A percentile compares a stretch with the other conserved stretches of the same genome.
Evolutionary conservation across 2,797 vertebrate species (phyloP).

Genomic region (Tenualosa thibaudeaui): DNA sequence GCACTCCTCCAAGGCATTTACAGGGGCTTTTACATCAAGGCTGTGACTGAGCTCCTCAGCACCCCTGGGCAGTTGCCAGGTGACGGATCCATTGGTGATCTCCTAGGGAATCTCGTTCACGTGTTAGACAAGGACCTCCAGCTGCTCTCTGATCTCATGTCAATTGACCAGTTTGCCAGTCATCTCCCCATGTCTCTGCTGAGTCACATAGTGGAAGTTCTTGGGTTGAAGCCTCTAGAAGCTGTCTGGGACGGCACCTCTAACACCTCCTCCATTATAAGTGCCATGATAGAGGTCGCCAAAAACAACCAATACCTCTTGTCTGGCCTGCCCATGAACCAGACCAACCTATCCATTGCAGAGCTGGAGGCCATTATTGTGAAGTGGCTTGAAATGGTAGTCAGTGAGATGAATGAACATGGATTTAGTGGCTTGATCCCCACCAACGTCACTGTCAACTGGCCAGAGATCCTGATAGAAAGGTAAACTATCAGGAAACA

Average conservation of each 20-base stretch:
- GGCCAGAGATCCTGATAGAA: slow-evolving; percentile 54
- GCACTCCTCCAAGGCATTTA: slow-evolving; percentile 64
- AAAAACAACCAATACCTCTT: slow-evolving; percentile 64
- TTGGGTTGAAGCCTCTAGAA: slow-evolving; percentile 62
- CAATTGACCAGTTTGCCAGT: slow-evolving; percentile 48
- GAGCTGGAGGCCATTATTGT: slow-evolving; percentile 60
- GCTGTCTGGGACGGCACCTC: slow-evolving; percentile 46
- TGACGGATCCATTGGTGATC: slow-evolving; percentile 51
- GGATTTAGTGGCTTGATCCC: slow-evolving; percentile 59
- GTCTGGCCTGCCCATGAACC: slow-evolving; percentile 48
- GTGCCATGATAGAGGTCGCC: slow-evolving; percentile 50
- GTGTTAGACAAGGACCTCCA: slow-evolving; percentile 59
- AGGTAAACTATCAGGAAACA: slow-evolving; percentile 59
- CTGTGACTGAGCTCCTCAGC: slow-evolving; percentile 30
- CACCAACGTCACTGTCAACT: slow-evolving; percentile 45
- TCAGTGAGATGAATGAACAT: slow-evolving; percentile 46
- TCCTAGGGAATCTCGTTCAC: slow-evolving; percentile 56
- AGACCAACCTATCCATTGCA: slow-evolving; percentile 57
- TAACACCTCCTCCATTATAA: slow-evolving; percentile 57
- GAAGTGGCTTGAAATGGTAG: slow-evolving; percentile 58
- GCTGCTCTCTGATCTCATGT: slow-evolving; percentile 47
- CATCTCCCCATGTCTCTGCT: slow-evolving; percentile 52
- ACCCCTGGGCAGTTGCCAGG: slow-evolving; percentile 46
- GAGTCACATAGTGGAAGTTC: slow-evolving; percentile 53
- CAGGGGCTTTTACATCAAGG: slow-evolving; percentile 42